Conservation (phyloP, 1,140 invertebrate species). For the Andricus grossulariae region DNA sequence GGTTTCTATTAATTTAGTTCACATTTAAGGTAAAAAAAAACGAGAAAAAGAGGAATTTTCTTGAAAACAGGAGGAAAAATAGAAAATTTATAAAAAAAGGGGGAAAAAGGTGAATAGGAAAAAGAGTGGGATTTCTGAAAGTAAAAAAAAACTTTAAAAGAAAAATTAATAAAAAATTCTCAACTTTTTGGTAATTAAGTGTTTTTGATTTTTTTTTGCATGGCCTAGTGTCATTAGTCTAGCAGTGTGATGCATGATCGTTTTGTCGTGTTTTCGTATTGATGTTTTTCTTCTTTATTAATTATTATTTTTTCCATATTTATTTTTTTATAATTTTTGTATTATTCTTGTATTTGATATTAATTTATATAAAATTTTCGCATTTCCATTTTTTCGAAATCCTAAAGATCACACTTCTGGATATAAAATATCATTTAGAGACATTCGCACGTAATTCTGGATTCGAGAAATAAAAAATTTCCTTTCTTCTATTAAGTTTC, state of each 20-base stretch:
- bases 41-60: too few species aligned
- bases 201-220: conserved; percentile 38
- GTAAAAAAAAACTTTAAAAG: too few species aligned
- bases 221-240: conserved; percentile 32
- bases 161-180: too few species aligned
- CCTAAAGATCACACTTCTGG: conserved; percentile 3
- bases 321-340: conserved; percentile 32
- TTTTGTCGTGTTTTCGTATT: conserved; percentile 28
- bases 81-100: too few species aligned
- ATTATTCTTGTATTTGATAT: conserved; percentile 2
- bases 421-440: conserved; percentile 14
- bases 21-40: too few species aligned
- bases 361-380: conserved; percentile 28
- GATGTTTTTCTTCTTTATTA: conserved; percentile 20
- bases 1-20: too few species aligned
- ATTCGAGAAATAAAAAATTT: not conserved
- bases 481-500: too few species aligned
- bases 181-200: too few species aligned
- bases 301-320: conserved; percentile 11
- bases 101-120: too few species aligned
- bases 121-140: too few species aligned
- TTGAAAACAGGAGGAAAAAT: too few species aligned
- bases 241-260: conserved; percentile 48
- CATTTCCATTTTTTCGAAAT: conserved; percentile 8
- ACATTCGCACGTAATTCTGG: not conserved